Conservation (phyloP, 2,888 invertebrate species). For the Pammene aurita region DNA sequence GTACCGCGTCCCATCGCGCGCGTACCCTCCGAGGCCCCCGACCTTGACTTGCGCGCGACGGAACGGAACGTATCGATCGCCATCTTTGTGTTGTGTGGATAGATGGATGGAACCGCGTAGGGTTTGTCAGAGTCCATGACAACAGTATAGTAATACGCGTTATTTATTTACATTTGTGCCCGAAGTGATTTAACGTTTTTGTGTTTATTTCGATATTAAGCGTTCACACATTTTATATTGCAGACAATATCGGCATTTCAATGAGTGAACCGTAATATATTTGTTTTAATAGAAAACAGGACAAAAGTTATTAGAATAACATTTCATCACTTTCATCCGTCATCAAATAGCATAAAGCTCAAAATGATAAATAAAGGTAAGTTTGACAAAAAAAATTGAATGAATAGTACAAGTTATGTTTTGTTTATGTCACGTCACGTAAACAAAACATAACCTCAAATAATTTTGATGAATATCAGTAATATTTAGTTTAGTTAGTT, state of each 20-base stretch:
- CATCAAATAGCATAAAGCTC: not conserved
- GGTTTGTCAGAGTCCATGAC: not conserved
- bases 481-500: not conserved
- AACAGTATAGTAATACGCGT: slow-evolving; percentile 12
- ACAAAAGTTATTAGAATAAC: not conserved
- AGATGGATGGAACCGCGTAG: not conserved
- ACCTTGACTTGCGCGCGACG: slow-evolving; percentile 16
- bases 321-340: not conserved
- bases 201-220: not conserved
- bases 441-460: not conserved
- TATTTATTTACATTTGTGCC: slow-evolving; percentile 1
- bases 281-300: not conserved
- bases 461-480: not conserved
- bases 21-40: slow-evolving; percentile 42
- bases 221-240: not conserved
- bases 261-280: not conserved
- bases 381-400: not conserved
- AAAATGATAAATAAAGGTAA: not conserved
- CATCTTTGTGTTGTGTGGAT: no score
- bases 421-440: not conserved
- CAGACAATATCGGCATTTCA: not conserved
- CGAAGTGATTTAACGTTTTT: not conserved
- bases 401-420: not conserved
- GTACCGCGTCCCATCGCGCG: slow-evolving; percentile 48
- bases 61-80: slow-evolving; percentile 13